Evolutionary conservation across 2,888 invertebrate species (phyloP).

Genomic region (Daptonema setosum): DNA sequence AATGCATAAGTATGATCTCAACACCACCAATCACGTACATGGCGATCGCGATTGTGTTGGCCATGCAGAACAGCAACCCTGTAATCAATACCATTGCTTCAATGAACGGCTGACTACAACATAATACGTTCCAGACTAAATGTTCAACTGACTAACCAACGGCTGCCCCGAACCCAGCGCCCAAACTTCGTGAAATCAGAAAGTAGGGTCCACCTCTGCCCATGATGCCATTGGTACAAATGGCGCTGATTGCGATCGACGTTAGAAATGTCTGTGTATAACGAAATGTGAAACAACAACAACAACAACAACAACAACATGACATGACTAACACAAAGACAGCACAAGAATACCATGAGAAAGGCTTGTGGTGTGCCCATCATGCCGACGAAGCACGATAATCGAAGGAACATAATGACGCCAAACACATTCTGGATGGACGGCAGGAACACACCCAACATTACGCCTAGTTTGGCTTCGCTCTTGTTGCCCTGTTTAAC

Average conservation of each 20-base stretch:
- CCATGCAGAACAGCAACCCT: slow-evolving; percentile 91
- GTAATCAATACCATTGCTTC: no score
- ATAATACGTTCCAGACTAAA: no score
- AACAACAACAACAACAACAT: neutral
- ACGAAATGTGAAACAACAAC: neutral
- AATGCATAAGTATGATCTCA: slow-evolving; percentile 15
- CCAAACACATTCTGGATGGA: slow-evolving; percentile 98
- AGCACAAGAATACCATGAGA: slow-evolving; percentile 57
- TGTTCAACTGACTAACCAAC: no score
- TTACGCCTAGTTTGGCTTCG: slow-evolving; percentile 79
- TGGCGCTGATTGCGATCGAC: slow-evolving; percentile 89
- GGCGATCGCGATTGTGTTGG: slow-evolving; percentile 82
- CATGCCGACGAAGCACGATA: slow-evolving; percentile 91
- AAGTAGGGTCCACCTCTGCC: slow-evolving; percentile 85
- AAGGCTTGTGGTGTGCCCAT: slow-evolving; percentile 79
- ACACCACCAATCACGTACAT: slow-evolving; percentile 76
- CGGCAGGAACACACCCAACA: slow-evolving; percentile 84
- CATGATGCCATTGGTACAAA: slow-evolving; percentile 92
- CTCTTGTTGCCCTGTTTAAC: no score
- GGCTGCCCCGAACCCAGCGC: slow-evolving; percentile 95
- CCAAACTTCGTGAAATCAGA: slow-evolving; percentile 73
- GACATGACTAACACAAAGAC: slow-evolving; percentile 24
- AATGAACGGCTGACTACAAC: no score
- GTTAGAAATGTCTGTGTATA: slow-evolving; percentile 28
- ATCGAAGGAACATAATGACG: slow-evolving; percentile 86